Conservation (phyloP, 2,797 vertebrate genomes). For the Amphiprion clarkii region DNA sequence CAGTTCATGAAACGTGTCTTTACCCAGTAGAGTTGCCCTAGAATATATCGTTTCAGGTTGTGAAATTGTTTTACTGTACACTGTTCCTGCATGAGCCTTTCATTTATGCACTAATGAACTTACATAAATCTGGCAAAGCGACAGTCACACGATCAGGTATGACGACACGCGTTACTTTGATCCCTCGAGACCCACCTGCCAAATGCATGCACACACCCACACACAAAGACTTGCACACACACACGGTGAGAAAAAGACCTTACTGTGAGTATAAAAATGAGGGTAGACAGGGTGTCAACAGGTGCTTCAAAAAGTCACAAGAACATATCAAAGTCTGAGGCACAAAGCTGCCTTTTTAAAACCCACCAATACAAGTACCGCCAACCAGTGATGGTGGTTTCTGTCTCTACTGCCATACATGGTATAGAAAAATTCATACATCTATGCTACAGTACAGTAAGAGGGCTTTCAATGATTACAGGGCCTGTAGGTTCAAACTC, state of each 20-base stretch:
- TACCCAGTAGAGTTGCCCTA: conserved; percentile 30
- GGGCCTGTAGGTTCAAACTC: conserved; percentile 50
- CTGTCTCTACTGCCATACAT: conserved; percentile 55
- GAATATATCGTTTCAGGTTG: conserved; percentile 31
- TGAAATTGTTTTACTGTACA: conserved; percentile 54
- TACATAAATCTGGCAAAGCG: conserved; percentile 50
- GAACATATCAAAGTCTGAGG: conserved; percentile 77
- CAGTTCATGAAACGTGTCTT: conserved; percentile 35
- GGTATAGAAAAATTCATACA: conserved; percentile 64
- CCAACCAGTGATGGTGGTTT: conserved; percentile 47
- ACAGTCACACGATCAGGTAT: conserved; percentile 31
- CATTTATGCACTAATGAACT: conserved; percentile 34
- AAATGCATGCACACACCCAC: conserved; percentile 33
- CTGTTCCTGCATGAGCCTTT: conserved; percentile 58
- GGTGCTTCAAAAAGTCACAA: conserved; percentile 72
- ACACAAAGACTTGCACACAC: conserved; percentile 31
- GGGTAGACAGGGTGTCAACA: conserved; percentile 50
- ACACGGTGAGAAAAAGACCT: conserved; percentile 52
- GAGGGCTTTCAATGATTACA: conserved; percentile 49
- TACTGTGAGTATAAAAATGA: conserved; percentile 62
- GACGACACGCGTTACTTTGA: conserved; percentile 44
- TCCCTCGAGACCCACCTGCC: conserved; percentile 45
- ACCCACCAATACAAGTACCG: conserved; percentile 62
- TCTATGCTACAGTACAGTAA: conserved; percentile 74
- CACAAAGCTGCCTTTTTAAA: conserved; percentile 79